Percentiles rank a stretch among this genome's conserved stretches.
Evolutionary conservation across 1,140 invertebrate genomes (phyloP).

Genomic region (Panagrolaimus sp.): DNA sequence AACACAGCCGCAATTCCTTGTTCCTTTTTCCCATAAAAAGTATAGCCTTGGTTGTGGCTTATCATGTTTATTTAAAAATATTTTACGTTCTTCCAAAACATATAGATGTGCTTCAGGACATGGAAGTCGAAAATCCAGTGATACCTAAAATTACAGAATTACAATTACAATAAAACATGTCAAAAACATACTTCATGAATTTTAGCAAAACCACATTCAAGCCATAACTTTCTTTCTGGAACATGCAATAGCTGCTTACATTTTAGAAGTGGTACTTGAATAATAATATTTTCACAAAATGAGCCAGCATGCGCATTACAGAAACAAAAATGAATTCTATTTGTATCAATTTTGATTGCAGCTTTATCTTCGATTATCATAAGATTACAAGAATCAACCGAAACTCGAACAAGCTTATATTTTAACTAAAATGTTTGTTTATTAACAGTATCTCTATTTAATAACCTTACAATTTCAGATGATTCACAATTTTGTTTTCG

Average conservation of each 20-base stretch:
- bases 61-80: slow-evolving; percentile 80
- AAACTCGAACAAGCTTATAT: slow-evolving; percentile 82
- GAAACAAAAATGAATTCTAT: slow-evolving; percentile 32
- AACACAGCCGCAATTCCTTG: slow-evolving; percentile 77
- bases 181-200: slow-evolving; percentile 58
- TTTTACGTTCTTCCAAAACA: slow-evolving; percentile 57
- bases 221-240: slow-evolving; percentile 65
- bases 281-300: slow-evolving; percentile 40
- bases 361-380: slow-evolving; percentile 81
- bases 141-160: too few species aligned
- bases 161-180: too few species aligned
- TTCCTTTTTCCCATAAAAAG: slow-evolving; percentile 77
- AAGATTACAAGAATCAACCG: slow-evolving; percentile 82
- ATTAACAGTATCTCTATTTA: neutral
- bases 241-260: slow-evolving; percentile 30
- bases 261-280: slow-evolving; percentile 26
- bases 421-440: slow-evolving; percentile 74
- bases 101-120: slow-evolving; percentile 56
- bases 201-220: slow-evolving; percentile 82
- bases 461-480: slow-evolving; percentile 27
- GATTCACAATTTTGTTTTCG: slow-evolving; percentile 73
- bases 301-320: slow-evolving; percentile 44
- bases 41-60: slow-evolving; percentile 77
- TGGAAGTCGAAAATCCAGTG: slow-evolving; percentile 39
- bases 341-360: slow-evolving; percentile 75